Evolutionary conservation across 2,888 invertebrate genomes (phyloP).

Genomic region (Halictus ligatus): DNA sequence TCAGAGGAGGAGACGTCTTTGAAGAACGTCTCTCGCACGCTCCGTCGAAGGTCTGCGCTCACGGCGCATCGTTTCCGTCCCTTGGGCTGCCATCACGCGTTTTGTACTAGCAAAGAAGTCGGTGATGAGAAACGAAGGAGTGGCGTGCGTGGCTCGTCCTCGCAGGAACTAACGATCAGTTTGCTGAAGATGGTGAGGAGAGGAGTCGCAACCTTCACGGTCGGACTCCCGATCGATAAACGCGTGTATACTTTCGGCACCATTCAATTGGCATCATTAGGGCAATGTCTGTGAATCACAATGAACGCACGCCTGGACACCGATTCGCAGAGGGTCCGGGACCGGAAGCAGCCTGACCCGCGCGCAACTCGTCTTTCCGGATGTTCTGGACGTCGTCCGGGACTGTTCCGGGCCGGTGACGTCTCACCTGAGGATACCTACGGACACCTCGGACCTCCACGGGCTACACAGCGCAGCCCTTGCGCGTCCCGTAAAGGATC

Average conservation of each 20-base stretch:
- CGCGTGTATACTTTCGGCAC: slow-evolving; percentile 51
- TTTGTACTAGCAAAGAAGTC: slow-evolving; percentile 40
- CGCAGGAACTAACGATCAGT: slow-evolving; percentile 55
- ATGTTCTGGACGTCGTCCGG: slow-evolving; percentile 4
- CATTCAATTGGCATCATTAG: slow-evolving; percentile 51
- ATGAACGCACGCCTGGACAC: slow-evolving; percentile 32
- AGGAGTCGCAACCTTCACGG: not conserved
- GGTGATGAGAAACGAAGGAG: slow-evolving; percentile 26
- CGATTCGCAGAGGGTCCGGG: not conserved
- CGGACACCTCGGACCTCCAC: slow-evolving; percentile 62
- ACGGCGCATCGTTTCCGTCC: not conserved
- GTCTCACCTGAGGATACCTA: slow-evolving; percentile 32
- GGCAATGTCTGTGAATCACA: slow-evolving; percentile 28
- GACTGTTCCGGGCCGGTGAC: slow-evolving; percentile 30
- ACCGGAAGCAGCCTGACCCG: slow-evolving; percentile 15
- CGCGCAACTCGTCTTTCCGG: not conserved
- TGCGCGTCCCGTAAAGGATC: slow-evolving; percentile 92
- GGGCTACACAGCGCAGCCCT: slow-evolving; percentile 92
- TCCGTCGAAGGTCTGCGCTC: not conserved
- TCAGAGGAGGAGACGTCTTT: not conserved
- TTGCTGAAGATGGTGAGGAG: slow-evolving; percentile 12
- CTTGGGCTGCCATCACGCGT: slow-evolving; percentile 37
- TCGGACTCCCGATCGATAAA: not conserved
- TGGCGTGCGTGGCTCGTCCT: too few species aligned
- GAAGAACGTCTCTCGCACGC: slow-evolving; percentile 13